These are phyloP conservation scores for Mixornis gularis DNA, from an alignment of 2,113 vertebrate genomes.

Conservation along the genomic window DNA sequence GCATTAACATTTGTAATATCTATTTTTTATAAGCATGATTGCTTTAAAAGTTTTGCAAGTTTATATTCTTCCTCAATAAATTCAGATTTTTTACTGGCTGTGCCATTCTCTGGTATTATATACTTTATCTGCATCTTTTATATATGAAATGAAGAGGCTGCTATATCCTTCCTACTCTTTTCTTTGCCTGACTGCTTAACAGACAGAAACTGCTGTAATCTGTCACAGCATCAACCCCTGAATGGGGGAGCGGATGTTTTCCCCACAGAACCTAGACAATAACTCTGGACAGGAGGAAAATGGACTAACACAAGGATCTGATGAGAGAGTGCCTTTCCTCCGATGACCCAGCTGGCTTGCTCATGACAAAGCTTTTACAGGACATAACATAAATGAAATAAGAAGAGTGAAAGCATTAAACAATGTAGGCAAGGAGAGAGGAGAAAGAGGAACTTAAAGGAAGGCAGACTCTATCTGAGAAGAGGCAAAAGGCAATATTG, in stretches of 20 bases:
- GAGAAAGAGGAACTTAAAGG: not conserved
- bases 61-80: not conserved
- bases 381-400: slow-evolving; percentile 18
- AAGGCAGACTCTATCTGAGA: not conserved
- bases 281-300: slow-evolving; percentile 34
- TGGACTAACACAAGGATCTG: not conserved
- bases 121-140: slow-evolving; percentile 11
- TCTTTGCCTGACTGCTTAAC: slow-evolving; percentile 27
- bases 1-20: slow-evolving; percentile 49
- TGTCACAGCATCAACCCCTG: not conserved
- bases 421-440: not conserved
- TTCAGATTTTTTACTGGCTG: not conserved
- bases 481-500: not conserved
- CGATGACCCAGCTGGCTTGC: not conserved
- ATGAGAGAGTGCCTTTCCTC: slow-evolving; percentile 18
- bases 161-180: not conserved
- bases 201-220: slow-evolving; percentile 20
- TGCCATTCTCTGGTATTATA: not conserved
- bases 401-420: slow-evolving; percentile 38
- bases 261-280: slow-evolving; percentile 22
- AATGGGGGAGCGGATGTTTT: not conserved
- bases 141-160: not conserved
- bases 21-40: slow-evolving; percentile 11
- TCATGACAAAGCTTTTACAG: slow-evolving; percentile 33
- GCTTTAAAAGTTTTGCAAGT: slow-evolving; percentile 18